phyloP scores from a whole-genome alignment of 1,140 invertebrate genomes.

The Octopus sinensis region DNA sequence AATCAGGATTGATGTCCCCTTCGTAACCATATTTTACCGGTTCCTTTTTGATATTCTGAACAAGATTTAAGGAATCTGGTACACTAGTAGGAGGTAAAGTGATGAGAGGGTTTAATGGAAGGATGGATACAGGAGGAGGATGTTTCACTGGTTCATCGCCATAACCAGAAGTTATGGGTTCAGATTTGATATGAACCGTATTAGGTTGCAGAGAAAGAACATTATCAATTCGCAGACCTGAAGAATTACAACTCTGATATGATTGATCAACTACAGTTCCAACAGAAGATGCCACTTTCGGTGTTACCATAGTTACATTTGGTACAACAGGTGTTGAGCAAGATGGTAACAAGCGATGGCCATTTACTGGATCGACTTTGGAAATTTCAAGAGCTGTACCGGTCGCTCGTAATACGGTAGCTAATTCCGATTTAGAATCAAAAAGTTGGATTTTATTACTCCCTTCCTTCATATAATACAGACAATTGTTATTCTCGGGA shows the following conservation, averaged over 20 bases:
- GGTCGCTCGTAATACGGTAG: neutral
- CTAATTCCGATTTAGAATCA: neutral
- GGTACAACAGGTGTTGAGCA: neutral
- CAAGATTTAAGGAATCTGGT: neutral
- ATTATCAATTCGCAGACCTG: neutral
- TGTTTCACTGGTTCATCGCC: neutral
- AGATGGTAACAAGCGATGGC: neutral
- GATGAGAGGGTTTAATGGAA: neutral
- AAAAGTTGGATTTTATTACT: neutral
- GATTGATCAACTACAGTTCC: neutral
- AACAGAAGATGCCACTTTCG: neutral
- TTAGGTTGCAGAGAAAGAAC: neutral
- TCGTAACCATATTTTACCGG: neutral
- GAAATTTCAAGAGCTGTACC: neutral
- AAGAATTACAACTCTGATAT: neutral
- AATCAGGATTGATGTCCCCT: neutral
- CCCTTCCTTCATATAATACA: neutral
- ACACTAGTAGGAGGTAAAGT: neutral
- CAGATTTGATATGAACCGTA: neutral
- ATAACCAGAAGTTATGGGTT: slow-evolving; percentile 1
- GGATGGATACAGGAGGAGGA: neutral
- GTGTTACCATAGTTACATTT: neutral
- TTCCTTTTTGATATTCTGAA: neutral
- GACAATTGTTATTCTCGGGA: neutral
- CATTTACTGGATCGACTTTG: neutral